phyloP scores from a whole-genome alignment of 2,113 vertebrate species.

The Sinocyclocheilus anshuiensis region DNA sequence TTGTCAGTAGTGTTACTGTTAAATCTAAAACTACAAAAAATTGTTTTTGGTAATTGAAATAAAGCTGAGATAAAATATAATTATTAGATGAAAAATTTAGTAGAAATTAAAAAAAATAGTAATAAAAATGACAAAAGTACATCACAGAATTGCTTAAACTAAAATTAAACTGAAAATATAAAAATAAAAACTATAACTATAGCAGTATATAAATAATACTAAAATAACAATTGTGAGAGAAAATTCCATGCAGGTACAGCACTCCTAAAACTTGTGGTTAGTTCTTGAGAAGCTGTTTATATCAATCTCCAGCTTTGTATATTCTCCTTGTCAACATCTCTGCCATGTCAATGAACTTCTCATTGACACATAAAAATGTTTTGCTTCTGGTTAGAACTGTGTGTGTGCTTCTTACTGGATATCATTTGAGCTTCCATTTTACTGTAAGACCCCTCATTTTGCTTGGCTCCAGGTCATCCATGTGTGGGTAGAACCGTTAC shows the following conservation, averaged over 20 bases:
- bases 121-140: too few species aligned
- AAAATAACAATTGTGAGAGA: neutral
- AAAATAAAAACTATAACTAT: neutral
- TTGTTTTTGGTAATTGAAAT: neutral
- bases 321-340: slow-evolving; percentile 29
- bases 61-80: neutral
- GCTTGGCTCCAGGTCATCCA: slow-evolving; percentile 35
- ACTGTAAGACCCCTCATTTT: slow-evolving; percentile 37
- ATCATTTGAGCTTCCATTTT: neutral
- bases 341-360: slow-evolving; percentile 14
- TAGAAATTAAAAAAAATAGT: neutral
- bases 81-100: neutral
- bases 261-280: neutral
- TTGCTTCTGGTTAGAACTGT: neutral
- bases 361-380: slow-evolving; percentile 4
- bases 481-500: slow-evolving; percentile 23
- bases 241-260: neutral
- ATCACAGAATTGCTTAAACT: neutral
- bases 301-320: neutral
- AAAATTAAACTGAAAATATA: neutral
- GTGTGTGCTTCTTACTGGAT: slow-evolving; percentile 8
- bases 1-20: too few species aligned
- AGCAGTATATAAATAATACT: neutral
- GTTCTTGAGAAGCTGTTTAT: neutral
- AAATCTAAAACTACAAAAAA: neutral